Percentiles rank a stretch among this genome's conserved stretches.
These are phyloP conservation scores for Phenganax marumi DNA, from an alignment of 92 coral and sea anemone species.

Conservation along the genomic window DNA sequence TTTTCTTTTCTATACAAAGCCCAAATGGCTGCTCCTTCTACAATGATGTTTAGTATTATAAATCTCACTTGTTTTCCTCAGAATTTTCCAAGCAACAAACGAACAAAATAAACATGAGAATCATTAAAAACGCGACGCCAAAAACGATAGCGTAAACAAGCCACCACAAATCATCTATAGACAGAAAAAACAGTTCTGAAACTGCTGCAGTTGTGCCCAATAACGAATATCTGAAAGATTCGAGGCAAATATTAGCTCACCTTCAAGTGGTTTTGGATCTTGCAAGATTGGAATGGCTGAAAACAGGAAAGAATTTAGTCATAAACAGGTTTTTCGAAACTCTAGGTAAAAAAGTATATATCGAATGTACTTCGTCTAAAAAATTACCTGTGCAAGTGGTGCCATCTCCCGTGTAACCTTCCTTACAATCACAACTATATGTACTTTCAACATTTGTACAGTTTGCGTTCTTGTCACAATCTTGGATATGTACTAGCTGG, in stretches of 20 bases:
- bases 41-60: not conserved
- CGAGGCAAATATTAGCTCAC: not conserved
- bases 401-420: conserved; percentile 49
- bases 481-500: not conserved
- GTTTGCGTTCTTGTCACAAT: conserved; percentile 52
- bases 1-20: too few relatives aligned
- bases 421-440: conserved; percentile 48
- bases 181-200: not conserved
- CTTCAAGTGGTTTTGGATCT: conserved; percentile 9
- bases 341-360: too few relatives aligned
- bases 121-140: conserved; percentile 30
- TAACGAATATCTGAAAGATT: not conserved
- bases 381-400: conserved; percentile 42
- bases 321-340: not conserved
- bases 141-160: conserved; percentile 32
- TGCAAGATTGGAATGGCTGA: not conserved
- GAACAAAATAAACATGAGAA: conserved; percentile 16
- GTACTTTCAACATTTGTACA: conserved; percentile 56
- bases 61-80: conserved; percentile 31
- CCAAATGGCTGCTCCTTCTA: too few relatives aligned
- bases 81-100: conserved; percentile 32
- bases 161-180: conserved; percentile 37
- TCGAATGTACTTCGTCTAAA: too few relatives aligned
- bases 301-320: not conserved
- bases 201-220: not conserved